These are phyloP conservation scores for Apteryx owenii DNA, from an alignment of 2,113 vertebrate genomes.

Conservation along the genomic window DNA sequence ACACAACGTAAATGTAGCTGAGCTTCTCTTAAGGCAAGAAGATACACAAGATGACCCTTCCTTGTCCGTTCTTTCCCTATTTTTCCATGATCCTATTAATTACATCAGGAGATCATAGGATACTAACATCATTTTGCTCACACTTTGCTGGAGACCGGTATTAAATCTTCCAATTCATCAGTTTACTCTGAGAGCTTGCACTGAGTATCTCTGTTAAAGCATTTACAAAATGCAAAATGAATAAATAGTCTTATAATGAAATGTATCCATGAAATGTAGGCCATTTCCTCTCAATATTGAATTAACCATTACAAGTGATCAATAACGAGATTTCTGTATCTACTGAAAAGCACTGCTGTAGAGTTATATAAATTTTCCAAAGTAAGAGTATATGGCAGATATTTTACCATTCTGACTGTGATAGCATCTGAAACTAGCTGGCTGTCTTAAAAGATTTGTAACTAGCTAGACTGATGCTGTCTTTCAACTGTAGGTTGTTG, in stretches of 20 bases:
- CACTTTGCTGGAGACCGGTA: not conserved
- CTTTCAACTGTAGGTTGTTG: not conserved
- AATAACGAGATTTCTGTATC: conserved; percentile 40
- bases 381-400: not conserved
- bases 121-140: not conserved
- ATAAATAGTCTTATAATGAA: conserved; percentile 64
- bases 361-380: not conserved
- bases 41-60: not conserved
- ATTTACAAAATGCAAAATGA: conserved; percentile 41
- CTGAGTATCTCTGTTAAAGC: conserved; percentile 15
- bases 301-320: conserved; percentile 47
- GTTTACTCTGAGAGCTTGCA: not conserved
- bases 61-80: not conserved
- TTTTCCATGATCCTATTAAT: not conserved
- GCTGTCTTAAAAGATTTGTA: not conserved
- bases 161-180: not conserved
- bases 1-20: not conserved
- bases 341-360: conserved; percentile 1
- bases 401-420: not conserved
- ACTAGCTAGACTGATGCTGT: not conserved
- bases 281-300: conserved; percentile 46
- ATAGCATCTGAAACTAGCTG: not conserved
- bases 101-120: not conserved
- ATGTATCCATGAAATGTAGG: conserved; percentile 46
- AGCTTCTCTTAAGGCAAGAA: not conserved